phyloP scores from a whole-genome alignment of 2,888 invertebrate genomes.

The Tenthredo scrophulariae region DNA sequence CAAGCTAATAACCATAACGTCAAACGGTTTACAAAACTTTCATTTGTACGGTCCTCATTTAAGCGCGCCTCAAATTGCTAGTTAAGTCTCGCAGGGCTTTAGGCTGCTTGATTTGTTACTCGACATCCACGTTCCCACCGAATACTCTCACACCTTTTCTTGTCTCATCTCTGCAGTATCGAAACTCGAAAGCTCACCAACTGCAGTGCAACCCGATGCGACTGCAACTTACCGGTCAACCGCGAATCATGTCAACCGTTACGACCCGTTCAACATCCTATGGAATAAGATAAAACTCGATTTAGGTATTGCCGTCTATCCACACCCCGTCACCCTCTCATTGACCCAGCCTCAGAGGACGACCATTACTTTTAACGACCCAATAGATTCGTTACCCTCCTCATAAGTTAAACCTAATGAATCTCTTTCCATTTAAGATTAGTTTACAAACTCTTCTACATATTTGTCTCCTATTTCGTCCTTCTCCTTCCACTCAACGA shows the following conservation, averaged over 20 bases:
- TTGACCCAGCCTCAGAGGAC: constrained; percentile 21
- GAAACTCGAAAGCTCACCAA: not conserved
- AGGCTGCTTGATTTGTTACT: constrained; percentile 49
- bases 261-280: not conserved
- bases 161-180: not conserved
- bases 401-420: constrained; percentile 11
- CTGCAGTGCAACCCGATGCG: constrained; percentile 41
- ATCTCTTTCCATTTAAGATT: constrained; percentile 6
- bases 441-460: not conserved
- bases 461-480: not conserved
- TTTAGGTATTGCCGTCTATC: not conserved
- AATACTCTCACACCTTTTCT: not conserved
- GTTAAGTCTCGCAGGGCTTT: constrained; percentile 45
- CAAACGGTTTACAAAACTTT: constrained; percentile 53
- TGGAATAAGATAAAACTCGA: constrained; percentile 14
- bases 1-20: constrained; percentile 53
- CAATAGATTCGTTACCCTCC: constrained; percentile 21
- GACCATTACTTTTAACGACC: constrained; percentile 43
- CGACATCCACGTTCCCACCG: constrained; percentile 47
- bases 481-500: not conserved
- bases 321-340: constrained; percentile 3
- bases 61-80: constrained; percentile 51
- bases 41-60: constrained; percentile 51
- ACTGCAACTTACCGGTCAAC: not conserved
- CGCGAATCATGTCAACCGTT: not conserved